Conservation (phyloP, 2,888 invertebrate genomes). For the Aphidoletes aphidimyza region DNA sequence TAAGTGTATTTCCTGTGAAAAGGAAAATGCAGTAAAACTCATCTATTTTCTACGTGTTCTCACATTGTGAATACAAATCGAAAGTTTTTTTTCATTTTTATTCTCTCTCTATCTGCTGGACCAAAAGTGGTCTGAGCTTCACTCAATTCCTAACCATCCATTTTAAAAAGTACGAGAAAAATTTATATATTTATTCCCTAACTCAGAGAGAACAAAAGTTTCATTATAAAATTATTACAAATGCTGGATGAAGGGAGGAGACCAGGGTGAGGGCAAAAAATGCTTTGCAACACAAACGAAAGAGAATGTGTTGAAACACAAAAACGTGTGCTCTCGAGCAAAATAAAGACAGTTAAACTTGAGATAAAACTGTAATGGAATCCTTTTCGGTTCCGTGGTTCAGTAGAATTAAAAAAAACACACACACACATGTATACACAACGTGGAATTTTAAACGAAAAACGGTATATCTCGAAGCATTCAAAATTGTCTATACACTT, state of each 20-base stretch:
- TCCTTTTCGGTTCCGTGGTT: neutral
- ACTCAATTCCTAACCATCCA: constrained; percentile 83
- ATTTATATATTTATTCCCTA: neutral
- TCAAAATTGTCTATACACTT: neutral
- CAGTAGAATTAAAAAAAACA: neutral
- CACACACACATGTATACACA: too few species aligned
- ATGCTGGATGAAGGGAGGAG: too few species aligned
- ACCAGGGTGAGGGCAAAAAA: too few species aligned
- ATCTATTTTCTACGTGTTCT: constrained; percentile 20
- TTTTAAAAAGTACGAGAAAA: constrained; percentile 68
- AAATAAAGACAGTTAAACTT: constrained; percentile 40
- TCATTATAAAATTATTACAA: constrained; percentile 18
- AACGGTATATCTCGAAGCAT: neutral
- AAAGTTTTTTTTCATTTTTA: neutral
- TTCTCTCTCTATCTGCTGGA: neutral
- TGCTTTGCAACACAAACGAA: neutral
- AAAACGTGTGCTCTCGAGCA: neutral
- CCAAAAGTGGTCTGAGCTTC: too few species aligned
- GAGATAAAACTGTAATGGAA: constrained; percentile 35
- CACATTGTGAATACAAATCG: constrained; percentile 13
- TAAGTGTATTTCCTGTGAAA: constrained; percentile 42
- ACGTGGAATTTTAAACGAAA: neutral
- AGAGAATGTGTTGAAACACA: neutral
- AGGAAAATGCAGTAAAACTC: constrained; percentile 28
- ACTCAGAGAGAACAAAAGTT: constrained; percentile 2